Conservation (phyloP, 1,140 invertebrate genomes). For the Linepithema humile region DNA sequence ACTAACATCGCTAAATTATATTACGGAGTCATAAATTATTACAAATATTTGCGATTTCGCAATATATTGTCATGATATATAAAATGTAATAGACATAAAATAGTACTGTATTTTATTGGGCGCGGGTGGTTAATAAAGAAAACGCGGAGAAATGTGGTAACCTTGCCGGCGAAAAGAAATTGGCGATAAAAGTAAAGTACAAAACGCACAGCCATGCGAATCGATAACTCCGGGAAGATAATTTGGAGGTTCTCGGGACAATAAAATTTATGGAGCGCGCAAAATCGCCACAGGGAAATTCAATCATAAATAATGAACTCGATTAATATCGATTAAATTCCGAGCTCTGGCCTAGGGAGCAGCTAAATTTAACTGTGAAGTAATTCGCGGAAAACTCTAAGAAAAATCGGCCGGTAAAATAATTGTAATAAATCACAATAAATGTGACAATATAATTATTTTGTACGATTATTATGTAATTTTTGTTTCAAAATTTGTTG, state of each 20-base stretch:
- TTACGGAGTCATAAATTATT: background rate
- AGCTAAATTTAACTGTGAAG: constrained; percentile 29
- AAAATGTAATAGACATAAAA: constrained; percentile 11
- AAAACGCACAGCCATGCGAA: background rate
- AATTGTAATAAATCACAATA: background rate
- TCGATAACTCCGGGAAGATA: constrained; percentile 29
- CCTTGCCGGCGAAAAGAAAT: constrained; percentile 8
- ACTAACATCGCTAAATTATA: background rate
- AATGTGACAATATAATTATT: background rate
- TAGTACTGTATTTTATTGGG: constrained; percentile 5
- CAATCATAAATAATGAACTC: constrained; percentile 43
- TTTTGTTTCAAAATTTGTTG: background rate
- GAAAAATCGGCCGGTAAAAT: constrained; percentile 2
- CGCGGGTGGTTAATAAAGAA: constrained; percentile 4
- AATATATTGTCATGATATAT: background rate
- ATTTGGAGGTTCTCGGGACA: constrained; percentile 22
- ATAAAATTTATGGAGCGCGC: constrained; percentile 43
- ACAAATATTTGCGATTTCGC: background rate
- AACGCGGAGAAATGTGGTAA: background rate
- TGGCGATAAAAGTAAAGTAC: background rate
- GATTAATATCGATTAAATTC: constrained; percentile 39
- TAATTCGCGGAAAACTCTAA: background rate
- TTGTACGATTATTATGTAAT: background rate
- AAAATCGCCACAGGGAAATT: constrained; percentile 21
- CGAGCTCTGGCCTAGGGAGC: background rate